Evolutionary conservation across 2,888 invertebrate species (phyloP), one percentile per base, ranked within the genome.

Genomic region (Scaptomyza caliginosa): DNA sequence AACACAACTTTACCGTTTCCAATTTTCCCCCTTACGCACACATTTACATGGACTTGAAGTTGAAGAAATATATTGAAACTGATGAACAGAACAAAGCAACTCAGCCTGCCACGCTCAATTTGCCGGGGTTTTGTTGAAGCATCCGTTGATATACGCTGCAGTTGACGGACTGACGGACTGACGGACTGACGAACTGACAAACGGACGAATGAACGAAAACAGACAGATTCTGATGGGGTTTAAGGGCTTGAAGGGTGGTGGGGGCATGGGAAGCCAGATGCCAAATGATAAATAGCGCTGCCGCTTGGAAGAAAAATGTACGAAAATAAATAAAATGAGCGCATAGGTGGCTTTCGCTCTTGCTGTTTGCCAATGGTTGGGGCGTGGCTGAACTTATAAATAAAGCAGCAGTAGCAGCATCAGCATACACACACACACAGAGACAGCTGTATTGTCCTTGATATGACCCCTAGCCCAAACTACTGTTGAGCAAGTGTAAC

Each of bases 401-500:
- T 71, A 72, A 68, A 64, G 54, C 26, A 51, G 39, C 23, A 32
- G 32, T 49, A 38, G 30, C 23, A n/a, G 6, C 42, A 26, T 36
- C 38, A 24, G 32, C 52, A 38, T 30, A 39, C 38, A 11, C 26
- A 38, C 26, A 19, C 32, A 42, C 34, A 38, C 49, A 43, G 23
- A 50, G 56, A 48, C 48, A 59, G 45, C 42, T 81, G 79, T 71
- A 71, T 67, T 83, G 83, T 83, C 81, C 80, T 80, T 83, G 83
- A 63, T 67, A 40, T 63, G 69, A 75, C 56, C 51, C 42, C 32
- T 7, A 16, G 45, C 60, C n/a, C 17, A 23, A 10, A 11, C 26
- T 10, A 16, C 17, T 11, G 23, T 46, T n/a, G n/a, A n/a, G n/a
- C n/a, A 66, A 66, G 55, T 64, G 67, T 51, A 60, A 56, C 64